Percentiles rank a stretch among this genome's conserved stretches.
Conservation (phyloP, 2,888 invertebrate genomes). For the Rhagium mordax region DNA sequence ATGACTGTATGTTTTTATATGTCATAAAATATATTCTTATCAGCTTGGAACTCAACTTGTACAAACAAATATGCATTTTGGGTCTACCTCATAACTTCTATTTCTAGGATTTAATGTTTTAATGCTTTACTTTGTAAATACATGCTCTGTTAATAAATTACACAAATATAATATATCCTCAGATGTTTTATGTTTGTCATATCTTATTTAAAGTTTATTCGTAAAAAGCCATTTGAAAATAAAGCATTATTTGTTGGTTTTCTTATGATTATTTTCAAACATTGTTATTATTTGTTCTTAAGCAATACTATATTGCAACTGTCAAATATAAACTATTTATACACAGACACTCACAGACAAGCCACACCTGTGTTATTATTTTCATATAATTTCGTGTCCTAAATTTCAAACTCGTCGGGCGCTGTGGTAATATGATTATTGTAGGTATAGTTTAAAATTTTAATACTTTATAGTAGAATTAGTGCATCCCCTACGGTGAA, state of each 20-base stretch:
- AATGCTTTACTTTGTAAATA: slow-evolving; percentile 19
- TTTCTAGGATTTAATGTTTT: slow-evolving; percentile 28
- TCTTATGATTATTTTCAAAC: not conserved
- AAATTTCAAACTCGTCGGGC: not conserved
- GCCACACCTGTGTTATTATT: not conserved
- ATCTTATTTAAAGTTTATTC: slow-evolving; percentile 5
- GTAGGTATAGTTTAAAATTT: no score
- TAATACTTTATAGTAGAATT: no score
- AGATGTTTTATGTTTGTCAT: not conserved
- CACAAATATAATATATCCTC: slow-evolving; percentile 10
- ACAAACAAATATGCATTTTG: slow-evolving; percentile 19
- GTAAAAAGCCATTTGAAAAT: not conserved
- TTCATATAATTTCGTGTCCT: not conserved
- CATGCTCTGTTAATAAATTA: slow-evolving; percentile 19
- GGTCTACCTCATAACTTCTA: slow-evolving; percentile 16
- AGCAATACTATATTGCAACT: not conserved
- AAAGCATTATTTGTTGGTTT: not conserved
- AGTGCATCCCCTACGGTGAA: no score
- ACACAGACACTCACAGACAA: no score
- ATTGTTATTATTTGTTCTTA: not conserved
- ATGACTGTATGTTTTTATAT: slow-evolving; percentile 40
- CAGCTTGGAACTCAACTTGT: slow-evolving; percentile 23
- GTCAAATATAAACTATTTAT: not conserved
- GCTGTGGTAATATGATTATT: not conserved
- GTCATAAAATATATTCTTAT: slow-evolving; percentile 43